Evolutionary conservation across 2,113 vertebrate genomes (phyloP).

Genomic region (Podarcis muralis): DNA sequence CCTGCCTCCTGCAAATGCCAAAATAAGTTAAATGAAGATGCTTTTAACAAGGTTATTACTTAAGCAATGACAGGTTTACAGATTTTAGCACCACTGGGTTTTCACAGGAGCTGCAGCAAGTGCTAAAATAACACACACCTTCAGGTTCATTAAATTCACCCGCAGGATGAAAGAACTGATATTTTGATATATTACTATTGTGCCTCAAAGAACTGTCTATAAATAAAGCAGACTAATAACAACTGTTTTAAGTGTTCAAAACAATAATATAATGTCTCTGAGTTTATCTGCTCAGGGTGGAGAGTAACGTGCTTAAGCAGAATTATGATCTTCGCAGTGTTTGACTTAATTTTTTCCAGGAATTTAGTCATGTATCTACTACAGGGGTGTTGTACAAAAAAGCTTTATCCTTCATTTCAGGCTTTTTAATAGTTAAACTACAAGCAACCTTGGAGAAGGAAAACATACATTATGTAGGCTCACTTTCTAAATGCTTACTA

Average conservation of each 20-base stretch:
- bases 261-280: conserved; percentile 78
- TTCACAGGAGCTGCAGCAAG: conserved; percentile 84
- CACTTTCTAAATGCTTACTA: conserved; percentile 63
- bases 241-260: conserved; percentile 75
- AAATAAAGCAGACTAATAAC: conserved; percentile 82
- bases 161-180: conserved; percentile 83
- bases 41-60: conserved; percentile 87
- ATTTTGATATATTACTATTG: conserved; percentile 80
- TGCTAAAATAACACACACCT: conserved; percentile 96
- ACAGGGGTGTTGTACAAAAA: conserved; percentile 58
- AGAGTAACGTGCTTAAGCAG: conserved; percentile 47
- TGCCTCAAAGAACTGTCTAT: conserved; percentile 77
- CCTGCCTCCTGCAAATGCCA: conserved; percentile 75
- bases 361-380: conserved; percentile 66
- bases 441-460: conserved; percentile 54
- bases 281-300: conserved; percentile 67
- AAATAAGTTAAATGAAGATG: conserved; percentile 86
- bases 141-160: conserved; percentile 89
- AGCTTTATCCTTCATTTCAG: background rate
- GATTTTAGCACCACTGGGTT: conserved; percentile 90
- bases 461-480: background rate
- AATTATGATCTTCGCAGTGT: conserved; percentile 55
- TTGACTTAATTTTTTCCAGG: conserved; percentile 49
- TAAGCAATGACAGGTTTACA: conserved; percentile 87
- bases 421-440: background rate